Conservation (phyloP, 92 coral and sea anemone species). For the Plumapathes pennacea region DNA sequence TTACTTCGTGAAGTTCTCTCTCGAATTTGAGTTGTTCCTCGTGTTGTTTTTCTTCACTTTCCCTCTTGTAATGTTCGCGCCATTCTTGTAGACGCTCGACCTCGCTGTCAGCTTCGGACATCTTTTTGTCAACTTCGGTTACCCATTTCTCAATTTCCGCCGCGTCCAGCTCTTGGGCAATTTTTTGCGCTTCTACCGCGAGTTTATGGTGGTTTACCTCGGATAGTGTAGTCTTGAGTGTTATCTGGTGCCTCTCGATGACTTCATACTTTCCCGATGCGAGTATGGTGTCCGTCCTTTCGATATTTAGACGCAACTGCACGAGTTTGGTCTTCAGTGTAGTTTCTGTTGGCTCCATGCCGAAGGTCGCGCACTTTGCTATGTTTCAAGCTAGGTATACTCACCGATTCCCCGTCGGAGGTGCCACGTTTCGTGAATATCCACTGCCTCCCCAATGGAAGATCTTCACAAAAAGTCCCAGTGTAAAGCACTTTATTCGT, state of each 20-base stretch:
- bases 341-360: neutral
- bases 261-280: slow-evolving; percentile 11
- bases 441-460: too few species aligned
- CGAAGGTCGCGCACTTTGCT: neutral
- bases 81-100: slow-evolving; percentile 1
- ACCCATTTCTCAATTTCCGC: slow-evolving; percentile 4
- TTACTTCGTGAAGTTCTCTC: slow-evolving; percentile 37
- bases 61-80: slow-evolving; percentile 1
- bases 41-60: neutral
- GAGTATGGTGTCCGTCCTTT: slow-evolving; percentile 9
- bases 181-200: slow-evolving; percentile 26
- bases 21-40: slow-evolving; percentile 46
- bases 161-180: slow-evolving; percentile 7
- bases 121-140: slow-evolving; percentile 7
- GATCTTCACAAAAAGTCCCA: too few species aligned
- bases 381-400: too few species aligned
- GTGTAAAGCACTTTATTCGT: too few species aligned
- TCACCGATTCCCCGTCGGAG: too few species aligned
- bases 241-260: slow-evolving; percentile 24
- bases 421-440: too few species aligned
- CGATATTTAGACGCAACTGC: slow-evolving; percentile 11
- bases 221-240: slow-evolving; percentile 4
- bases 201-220: slow-evolving; percentile 12
- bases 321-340: slow-evolving; percentile 21
- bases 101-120: slow-evolving; percentile 13